A percentile compares a stretch with the other conserved stretches of the same genome.
Evolutionary conservation across 2,888 invertebrate species (phyloP).

Genomic region (Drosophila lutescens): DNA sequence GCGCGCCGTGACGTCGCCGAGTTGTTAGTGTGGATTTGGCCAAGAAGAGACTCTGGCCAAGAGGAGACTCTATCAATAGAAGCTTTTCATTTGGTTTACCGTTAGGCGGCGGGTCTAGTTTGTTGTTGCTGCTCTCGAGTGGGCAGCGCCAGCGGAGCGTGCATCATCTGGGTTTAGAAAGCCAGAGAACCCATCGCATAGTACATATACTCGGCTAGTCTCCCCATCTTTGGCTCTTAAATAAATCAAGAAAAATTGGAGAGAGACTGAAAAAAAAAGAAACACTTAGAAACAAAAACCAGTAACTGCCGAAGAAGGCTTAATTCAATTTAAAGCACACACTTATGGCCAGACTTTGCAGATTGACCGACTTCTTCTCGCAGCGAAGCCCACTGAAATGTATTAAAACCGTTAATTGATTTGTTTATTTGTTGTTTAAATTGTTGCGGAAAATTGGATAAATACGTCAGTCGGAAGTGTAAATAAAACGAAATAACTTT

Average conservation of each 20-base stretch:
- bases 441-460: constrained; percentile 21
- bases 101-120: constrained; percentile 62
- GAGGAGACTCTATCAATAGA: constrained; percentile 56
- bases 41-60: constrained; percentile 8
- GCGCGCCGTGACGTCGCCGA: constrained; percentile 63
- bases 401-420: constrained; percentile 70
- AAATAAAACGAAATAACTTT: constrained; percentile 17
- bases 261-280: no score
- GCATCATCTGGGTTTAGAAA: constrained; percentile 66
- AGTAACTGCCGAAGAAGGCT: constrained; percentile 39
- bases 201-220: background rate
- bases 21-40: constrained; percentile 16
- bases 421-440: constrained; percentile 41
- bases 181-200: constrained; percentile 47
- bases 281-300: background rate
- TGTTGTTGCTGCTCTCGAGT: constrained; percentile 40
- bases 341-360: constrained; percentile 28
- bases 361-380: constrained; percentile 75
- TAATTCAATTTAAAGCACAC: constrained; percentile 73
- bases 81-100: constrained; percentile 68
- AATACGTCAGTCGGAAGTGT: constrained; percentile 3
- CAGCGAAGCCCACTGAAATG: constrained; percentile 51
- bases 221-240: constrained; percentile 39
- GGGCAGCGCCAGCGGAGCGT: constrained; percentile 73
- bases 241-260: constrained; percentile 8